These are phyloP conservation scores for Drosophila affinis DNA, from an alignment of 2,888 invertebrate genomes.

Conservation along the genomic window DNA sequence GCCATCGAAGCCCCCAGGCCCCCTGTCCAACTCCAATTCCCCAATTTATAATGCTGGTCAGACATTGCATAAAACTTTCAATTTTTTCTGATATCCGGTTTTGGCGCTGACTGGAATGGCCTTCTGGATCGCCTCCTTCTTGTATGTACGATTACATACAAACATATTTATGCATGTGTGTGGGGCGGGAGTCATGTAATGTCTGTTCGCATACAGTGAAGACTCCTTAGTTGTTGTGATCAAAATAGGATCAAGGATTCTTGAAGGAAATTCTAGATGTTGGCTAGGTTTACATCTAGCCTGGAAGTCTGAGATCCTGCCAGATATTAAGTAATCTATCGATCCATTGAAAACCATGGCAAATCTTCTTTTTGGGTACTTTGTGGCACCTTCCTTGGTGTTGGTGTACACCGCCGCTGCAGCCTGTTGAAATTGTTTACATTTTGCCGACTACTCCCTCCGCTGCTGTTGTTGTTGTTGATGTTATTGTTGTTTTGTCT, in stretches of 20 bases:
- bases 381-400: no score
- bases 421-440: constrained; percentile 36
- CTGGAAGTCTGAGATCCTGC: no score
- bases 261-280: background rate
- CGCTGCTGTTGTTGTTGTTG: constrained; percentile 1
- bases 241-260: background rate
- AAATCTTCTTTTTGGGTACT: background rate
- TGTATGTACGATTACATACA: background rate
- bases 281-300: no score
- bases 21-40: background rate
- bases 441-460: constrained; percentile 29
- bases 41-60: constrained; percentile 28
- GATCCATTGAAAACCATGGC: no score
- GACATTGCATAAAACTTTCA: constrained; percentile 66
- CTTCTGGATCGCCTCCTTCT: constrained; percentile 49
- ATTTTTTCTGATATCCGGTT: constrained; percentile 72
- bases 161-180: background rate
- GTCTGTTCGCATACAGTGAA: constrained; percentile 5
- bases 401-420: no score
- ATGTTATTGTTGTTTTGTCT: constrained; percentile 22
- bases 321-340: no score
- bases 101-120: constrained; percentile 52
- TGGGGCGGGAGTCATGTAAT: background rate
- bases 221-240: background rate
- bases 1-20: background rate